Base-by-base conservation (phyloP, 2,888 invertebrate genomes). In the Cataglyphis altisquamis region DNA sequence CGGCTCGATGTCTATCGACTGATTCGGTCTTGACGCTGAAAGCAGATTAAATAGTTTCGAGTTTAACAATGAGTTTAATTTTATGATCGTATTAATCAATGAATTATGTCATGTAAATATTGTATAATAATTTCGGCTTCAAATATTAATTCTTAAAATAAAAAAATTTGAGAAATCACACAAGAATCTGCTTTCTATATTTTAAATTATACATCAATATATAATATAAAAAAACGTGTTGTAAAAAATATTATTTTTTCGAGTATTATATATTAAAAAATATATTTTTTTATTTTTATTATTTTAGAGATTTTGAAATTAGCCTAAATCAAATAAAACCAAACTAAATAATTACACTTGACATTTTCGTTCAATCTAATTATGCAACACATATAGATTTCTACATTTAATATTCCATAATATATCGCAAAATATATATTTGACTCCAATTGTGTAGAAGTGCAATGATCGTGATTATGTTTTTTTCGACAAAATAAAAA, bases 1-100 rank as follows among this genome's bases (percentile, higher is more conserved):
- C 0, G 95, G 94, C 18, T 91, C 89, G 82, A 94, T 94, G 68
- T 92, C 92, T 45, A 94, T 92, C 15, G 66, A 25, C 25, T 67
- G 32, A 55, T 77, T 85, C 45, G 75, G 48, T 32, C 84, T 88
- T 18, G 48, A 52, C 18, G 85, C 89, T 90, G 86, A 63, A 87
- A 84, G 52, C 25, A 83, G 12, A 78, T 12, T 52, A 45, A 62
- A 60, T 0, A 45, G 2, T 39, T 64, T 25, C 12, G 12, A 80
- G 15, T 62, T 80, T 55, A 72, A 60, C 25, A 62, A 70, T 39
- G 3, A 9, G 1, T 3, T 52, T 52, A 18, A 29, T n/a, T 52
- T 52, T 52, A n/a, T 8, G 21, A 52, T 48, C 18, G 21, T 66
- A 25, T 62, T n/a, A 18, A 62, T n/a, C 32, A 18, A 21, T 8